Evolutionary conservation across 2,797 vertebrate species (phyloP), one percentile per base, ranked within the genome.

Genomic region (Xenentodon cancila): DNA sequence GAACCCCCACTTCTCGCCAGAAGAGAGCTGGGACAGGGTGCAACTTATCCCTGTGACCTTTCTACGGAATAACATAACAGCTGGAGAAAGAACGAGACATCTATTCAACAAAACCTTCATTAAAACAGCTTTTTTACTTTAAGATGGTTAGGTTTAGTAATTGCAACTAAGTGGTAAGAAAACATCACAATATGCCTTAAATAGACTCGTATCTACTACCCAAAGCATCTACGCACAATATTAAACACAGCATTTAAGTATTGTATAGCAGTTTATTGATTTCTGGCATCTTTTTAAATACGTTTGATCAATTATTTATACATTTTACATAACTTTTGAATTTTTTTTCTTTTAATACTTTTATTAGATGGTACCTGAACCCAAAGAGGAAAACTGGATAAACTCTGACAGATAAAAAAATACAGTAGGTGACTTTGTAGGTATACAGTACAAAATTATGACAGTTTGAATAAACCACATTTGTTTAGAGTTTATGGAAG

Each of bases 231-330:
- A 3, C 25, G 3, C 25, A 25, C 25, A 25, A 25, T 30, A 30
- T 3, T 30, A 30, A 30, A 30, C 43, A 72, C 34, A 58, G 1
- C 1, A 19, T 42, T 59, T 19, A 71, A 17, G 30, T 47, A 59
- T 21, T 52, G 21, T 57, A 53, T 20, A 73, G 51, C 49, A 44
- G 21, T 82, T 86, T 88, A 86, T 86, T 79, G 15, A 56, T 71
- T 65, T 66, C 42, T 65, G 43, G 40, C 44, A 51, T 71, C 6
- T 71, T 77, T 74, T 79, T 54, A 66, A 74, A 76, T 77, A 68
- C 56, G 72, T 77, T 83, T 54, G 37, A 74, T 75, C 34, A 66
- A 58, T 68, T 77, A 53, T 79, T 68, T 63, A 32, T 59, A 66
- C 56, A 67, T 64, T 77, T 85, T 71, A 81, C 79, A 83, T 68